Evolutionary conservation across 2,113 vertebrate genomes (phyloP).

Genomic region (Pluvialis apricaria): DNA sequence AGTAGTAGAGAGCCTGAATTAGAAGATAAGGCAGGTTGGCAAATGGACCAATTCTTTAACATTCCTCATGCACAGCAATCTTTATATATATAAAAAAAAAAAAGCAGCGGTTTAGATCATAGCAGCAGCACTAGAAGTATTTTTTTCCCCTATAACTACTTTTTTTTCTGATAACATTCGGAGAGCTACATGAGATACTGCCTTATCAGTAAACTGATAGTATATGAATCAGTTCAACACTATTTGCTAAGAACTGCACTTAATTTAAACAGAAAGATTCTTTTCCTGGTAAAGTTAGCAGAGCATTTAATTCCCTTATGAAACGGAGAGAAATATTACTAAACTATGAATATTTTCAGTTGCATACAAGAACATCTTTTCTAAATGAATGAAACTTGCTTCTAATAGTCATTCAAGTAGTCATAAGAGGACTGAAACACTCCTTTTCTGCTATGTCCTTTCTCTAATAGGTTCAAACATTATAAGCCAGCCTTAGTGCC

Average conservation of each 20-base stretch:
- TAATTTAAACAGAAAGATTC: neutral
- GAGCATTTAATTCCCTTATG: neutral
- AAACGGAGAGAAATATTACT: neutral
- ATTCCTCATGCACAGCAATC: neutral
- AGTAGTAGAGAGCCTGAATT: neutral
- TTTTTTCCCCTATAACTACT: neutral
- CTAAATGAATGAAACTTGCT: neutral
- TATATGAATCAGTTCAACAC: neutral
- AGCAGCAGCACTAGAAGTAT: neutral
- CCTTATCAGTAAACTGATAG: neutral
- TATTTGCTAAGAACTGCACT: neutral
- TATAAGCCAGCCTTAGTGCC: neutral
- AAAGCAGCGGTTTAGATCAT: neutral
- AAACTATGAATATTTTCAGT: neutral
- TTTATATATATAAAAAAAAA: neutral
- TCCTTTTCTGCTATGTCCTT: neutral
- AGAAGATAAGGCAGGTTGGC: neutral
- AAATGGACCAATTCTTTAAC: neutral
- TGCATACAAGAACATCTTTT: neutral
- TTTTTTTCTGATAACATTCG: neutral
- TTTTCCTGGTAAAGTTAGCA: neutral
- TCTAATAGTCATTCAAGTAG: neutral
- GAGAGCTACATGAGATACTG: neutral
- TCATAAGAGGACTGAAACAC: neutral
- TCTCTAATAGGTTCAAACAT: neutral